Evolutionary conservation across 2,113 vertebrate genomes (phyloP), one percentile per base, ranked within the genome.

Genomic region (Colossoma macropomum): DNA sequence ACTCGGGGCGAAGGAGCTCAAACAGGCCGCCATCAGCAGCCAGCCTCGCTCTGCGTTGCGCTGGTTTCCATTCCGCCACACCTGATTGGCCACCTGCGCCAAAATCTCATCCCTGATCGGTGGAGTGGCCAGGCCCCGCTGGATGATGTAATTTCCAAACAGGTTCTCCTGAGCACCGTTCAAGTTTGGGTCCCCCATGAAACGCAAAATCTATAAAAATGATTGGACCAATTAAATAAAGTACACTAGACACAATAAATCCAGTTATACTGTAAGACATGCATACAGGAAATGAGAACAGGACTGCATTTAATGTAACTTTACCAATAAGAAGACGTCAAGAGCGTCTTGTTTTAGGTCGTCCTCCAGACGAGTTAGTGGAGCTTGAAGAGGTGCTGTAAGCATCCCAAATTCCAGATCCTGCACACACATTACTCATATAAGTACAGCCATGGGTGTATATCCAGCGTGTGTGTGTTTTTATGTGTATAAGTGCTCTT

Each of bases 91-190:
- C 1, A 98, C 92, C 89, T 99, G 97, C 25, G 90, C 95, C 84
- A 99, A 90, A 89, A 99, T 96, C 94, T 99, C 98, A 0, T 99
- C 97, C 83, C 97, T 92, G 77, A 99, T 94, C 56, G 91, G 93
- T 0, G 94, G 94, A 10, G 48, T 92, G 0, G 93, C 91, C 74
- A 99, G 95, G 41, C 97, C 97, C 85, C 94, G 95, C 86, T 99
- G 98, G 83, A 98, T 95, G 27, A 99, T 96, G 91, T 98, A 99
- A 92, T 97, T 99, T 69, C 98, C 98, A 0, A 99, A 96, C 48
- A 98, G 86, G 68, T 92, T 96, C 92, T 99, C 98, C 88, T 95
- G 96, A 2, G 86, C 75, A 6, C 96, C 97, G 0, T 95, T 95
- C 83, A 99, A 93, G 77, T 95, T 92, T 0, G 97, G 96, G 84